These are phyloP conservation scores for Chelmon rostratus DNA, from an alignment of 2,797 vertebrate species.

Conservation along the genomic window DNA sequence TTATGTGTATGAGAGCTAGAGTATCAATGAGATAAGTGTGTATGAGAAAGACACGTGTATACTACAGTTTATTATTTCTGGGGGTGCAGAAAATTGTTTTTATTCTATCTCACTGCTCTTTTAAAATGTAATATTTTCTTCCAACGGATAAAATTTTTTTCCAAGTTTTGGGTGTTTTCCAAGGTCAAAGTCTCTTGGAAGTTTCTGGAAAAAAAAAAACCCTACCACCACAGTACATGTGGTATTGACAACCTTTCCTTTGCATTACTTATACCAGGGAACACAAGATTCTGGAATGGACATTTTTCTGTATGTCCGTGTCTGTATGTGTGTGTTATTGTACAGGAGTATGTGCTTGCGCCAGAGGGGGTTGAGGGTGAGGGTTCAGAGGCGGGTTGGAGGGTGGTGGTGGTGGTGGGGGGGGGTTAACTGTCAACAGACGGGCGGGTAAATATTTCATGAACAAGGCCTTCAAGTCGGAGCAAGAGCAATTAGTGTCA, in stretches of 20 bases:
- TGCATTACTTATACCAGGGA: background rate
- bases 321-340: constrained; percentile 17
- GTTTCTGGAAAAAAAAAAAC: too few relatives aligned
- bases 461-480: constrained; percentile 62
- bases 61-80: background rate
- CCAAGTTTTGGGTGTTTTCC: background rate
- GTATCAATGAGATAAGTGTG: background rate
- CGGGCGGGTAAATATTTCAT: constrained; percentile 65
- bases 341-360: constrained; percentile 18
- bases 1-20: too few relatives aligned
- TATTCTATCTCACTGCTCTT: background rate
- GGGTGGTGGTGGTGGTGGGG: too few relatives aligned
- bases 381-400: constrained; percentile 14
- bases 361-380: constrained; percentile 9
- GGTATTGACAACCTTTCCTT: background rate
- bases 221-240: too few relatives aligned
- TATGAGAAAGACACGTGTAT: background rate
- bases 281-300: background rate
- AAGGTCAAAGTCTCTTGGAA: background rate
- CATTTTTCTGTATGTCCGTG: background rate
- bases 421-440: constrained; percentile 69
- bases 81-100: background rate
- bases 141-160: background rate
- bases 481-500: constrained; percentile 79
- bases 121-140: background rate